Evolutionary conservation across 2,888 invertebrate genomes (phyloP), one percentile per base, ranked within the genome.

Genomic region (Petrolisthes cinctipes): DNA sequence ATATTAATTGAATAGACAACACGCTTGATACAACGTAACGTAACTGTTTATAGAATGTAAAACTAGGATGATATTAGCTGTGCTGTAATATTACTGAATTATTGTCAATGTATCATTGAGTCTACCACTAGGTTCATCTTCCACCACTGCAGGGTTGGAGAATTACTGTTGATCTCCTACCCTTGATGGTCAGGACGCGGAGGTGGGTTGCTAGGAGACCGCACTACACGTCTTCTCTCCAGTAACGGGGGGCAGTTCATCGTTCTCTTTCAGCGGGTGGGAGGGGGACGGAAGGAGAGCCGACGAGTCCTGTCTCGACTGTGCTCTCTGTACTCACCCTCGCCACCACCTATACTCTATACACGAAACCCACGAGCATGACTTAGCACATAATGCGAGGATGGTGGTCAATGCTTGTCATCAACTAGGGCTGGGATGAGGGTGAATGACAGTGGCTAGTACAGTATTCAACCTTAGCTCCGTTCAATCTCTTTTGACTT

Each of bases 311-410:
- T 57, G 37, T 71, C 83, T 66, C 82, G 57, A 86, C 75, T 80
- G 78, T 71, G 87, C 88, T 82, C 88, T 85, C 88, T 85, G 88
- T 84, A 85, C 85, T 85, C 84, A 88, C 85, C 88, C 85, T 88
- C 82, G 85, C 81, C 88, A 83, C 84, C 88, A 76, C 84, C 79
- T 82, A 51, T 85, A 80, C 90, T 89, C 90, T 90, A 90, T 89
- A 88, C 89, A 90, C 85, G 89, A 90, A 90, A 90, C 89, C 82
- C 87, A 85, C 89, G 87, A 85, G 87, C 85, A 90, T 90, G 90
- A 90, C 90, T 90, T 90, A 89, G 89, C 86, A 90, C 88, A 83
- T 89, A 85, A 84, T 85, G 90, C 90, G 89, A 90, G 90, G 89
- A 89, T 79, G 82, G 85, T 73, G 76, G 37, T 81, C 51, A 5